Conservation (phyloP, 2,113 vertebrate genomes). For the Callipepla californica region DNA sequence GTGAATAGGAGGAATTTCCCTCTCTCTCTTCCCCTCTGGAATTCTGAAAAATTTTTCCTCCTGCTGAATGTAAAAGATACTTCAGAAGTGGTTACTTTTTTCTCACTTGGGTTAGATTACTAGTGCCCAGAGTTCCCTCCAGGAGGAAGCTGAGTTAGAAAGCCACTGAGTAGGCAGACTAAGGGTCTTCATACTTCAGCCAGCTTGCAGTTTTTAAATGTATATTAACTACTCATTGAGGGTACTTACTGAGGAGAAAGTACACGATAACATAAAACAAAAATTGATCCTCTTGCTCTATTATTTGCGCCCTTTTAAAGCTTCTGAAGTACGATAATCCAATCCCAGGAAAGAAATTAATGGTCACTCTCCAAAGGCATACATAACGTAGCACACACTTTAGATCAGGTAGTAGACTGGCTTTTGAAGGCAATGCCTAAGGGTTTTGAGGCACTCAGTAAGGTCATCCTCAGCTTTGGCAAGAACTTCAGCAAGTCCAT, state of each 20-base stretch:
- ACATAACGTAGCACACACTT: neutral
- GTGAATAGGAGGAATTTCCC: slow-evolving; percentile 8
- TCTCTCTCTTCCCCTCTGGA: neutral
- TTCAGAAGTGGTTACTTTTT: neutral
- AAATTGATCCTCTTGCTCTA: neutral
- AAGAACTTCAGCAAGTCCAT: neutral
- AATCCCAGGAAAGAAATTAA: neutral
- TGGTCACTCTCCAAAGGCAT: neutral
- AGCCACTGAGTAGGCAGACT: neutral
- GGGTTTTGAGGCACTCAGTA: neutral
- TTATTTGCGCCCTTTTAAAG: neutral
- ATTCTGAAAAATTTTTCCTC: slow-evolving; percentile 1
- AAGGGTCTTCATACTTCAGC: neutral
- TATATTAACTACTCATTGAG: neutral
- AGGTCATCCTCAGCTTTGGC: neutral
- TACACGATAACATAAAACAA: neutral
- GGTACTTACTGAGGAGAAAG: neutral
- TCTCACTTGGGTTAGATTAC: neutral
- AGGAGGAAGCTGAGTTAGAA: neutral
- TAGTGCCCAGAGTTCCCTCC: neutral
- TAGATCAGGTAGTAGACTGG: neutral
- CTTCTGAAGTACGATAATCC: neutral
- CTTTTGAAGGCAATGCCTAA: neutral
- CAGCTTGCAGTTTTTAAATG: neutral
- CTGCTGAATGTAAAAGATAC: neutral